A percentile compares a stretch with the other conserved stretches of the same genome.
phyloP scores from a whole-genome alignment of 2,888 invertebrate genomes.

The Meandrusa payeni region DNA sequence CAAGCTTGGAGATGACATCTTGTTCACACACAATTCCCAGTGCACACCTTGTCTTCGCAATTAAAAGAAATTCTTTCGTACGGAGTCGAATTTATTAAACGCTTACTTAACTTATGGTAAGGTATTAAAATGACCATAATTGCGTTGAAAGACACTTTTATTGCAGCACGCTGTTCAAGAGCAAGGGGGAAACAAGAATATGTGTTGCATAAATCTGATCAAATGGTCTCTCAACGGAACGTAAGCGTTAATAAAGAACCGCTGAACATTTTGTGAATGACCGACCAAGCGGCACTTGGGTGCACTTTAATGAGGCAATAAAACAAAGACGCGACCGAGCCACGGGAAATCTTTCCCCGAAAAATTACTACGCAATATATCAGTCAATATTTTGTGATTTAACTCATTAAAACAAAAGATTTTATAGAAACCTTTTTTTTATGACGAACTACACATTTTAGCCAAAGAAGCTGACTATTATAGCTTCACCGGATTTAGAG shows the following conservation, averaged over 20 bases:
- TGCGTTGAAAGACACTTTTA: constrained; percentile 7
- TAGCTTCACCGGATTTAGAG: too few species aligned
- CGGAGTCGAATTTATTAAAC: constrained; percentile 4
- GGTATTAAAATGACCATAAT: constrained; percentile 8
- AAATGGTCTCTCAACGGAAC: constrained; percentile 19
- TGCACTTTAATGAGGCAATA: constrained; percentile 29
- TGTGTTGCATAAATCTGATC: constrained; percentile 23
- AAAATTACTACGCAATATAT: constrained; percentile 26
- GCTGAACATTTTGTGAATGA: constrained; percentile 27
- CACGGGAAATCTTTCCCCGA: too few species aligned
- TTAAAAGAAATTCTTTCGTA: neutral
- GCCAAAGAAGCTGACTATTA: too few species aligned
- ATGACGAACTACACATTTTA: too few species aligned
- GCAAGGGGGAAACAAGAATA: constrained; percentile 24
- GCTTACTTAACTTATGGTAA: constrained; percentile 3
- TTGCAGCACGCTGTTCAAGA: neutral
- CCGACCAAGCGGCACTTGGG: neutral
- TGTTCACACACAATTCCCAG: too few species aligned
- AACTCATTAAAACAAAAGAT: too few species aligned
- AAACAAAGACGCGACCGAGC: constrained; percentile 27
- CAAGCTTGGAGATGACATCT: too few species aligned
- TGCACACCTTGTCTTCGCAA: too few species aligned
- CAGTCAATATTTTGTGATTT: constrained; percentile 9
- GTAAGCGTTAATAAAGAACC: constrained; percentile 21
- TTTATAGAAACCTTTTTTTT: too few species aligned